A percentile compares a stretch with the other conserved stretches of the same genome.
phyloP scores from a whole-genome alignment of 1,140 invertebrate genomes.

The Homalodisca vitripennis region DNA sequence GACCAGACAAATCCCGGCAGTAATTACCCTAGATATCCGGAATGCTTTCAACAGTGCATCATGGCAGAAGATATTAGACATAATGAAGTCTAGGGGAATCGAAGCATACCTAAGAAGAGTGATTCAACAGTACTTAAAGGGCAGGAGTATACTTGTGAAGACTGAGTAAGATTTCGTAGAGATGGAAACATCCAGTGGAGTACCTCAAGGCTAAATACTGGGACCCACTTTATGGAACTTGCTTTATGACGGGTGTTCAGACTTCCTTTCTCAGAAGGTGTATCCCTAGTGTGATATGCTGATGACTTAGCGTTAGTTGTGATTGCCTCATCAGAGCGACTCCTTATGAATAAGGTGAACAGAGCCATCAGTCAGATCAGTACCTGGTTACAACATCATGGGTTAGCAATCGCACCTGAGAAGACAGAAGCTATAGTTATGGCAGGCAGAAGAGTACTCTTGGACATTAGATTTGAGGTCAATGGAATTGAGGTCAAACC shows the following conservation, averaged over 20 bases:
- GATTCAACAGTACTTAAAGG: neutral
- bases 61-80: neutral
- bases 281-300: neutral
- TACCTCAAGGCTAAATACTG: neutral
- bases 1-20: neutral
- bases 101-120: neutral
- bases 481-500: neutral
- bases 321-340: neutral
- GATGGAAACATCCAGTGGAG: neutral
- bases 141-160: neutral
- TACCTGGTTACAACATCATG: neutral
- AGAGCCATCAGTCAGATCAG: neutral
- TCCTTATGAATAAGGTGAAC: neutral
- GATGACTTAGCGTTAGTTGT: neutral
- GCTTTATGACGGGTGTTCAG: neutral
- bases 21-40: neutral
- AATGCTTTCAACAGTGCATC: slow-evolving; percentile 13
- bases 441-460: neutral
- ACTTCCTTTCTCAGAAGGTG: neutral
- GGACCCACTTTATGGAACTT: neutral
- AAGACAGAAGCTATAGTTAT: neutral
- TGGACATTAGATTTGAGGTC: neutral
- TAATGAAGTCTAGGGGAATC: neutral
- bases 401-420: neutral
- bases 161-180: neutral